phyloP scores from a whole-genome alignment of 2,113 vertebrate species.

The Elephantulus edwardii region DNA sequence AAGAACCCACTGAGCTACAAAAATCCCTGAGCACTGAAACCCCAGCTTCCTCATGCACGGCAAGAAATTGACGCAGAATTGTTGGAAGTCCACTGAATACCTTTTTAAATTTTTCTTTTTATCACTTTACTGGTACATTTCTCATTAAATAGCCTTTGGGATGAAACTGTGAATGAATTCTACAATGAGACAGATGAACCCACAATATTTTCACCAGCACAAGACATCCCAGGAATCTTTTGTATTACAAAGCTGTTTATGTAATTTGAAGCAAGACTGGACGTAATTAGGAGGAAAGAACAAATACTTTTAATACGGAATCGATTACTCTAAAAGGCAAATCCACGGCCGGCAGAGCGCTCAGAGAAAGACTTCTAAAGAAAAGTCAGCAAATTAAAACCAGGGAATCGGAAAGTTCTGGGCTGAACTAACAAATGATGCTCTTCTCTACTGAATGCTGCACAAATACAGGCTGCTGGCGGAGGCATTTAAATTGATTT shows the following conservation, averaged over 20 bases:
- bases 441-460: slow-evolving; percentile 44
- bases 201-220: slow-evolving; percentile 58
- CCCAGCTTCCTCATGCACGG: neutral
- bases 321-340: slow-evolving; percentile 65
- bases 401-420: slow-evolving; percentile 58
- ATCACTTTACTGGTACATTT: slow-evolving; percentile 57
- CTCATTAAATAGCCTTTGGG: slow-evolving; percentile 62
- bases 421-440: slow-evolving; percentile 47
- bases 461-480: neutral
- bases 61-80: slow-evolving; percentile 20
- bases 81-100: slow-evolving; percentile 45
- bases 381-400: slow-evolving; percentile 72
- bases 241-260: slow-evolving; percentile 64
- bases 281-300: slow-evolving; percentile 65
- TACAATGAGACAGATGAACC: slow-evolving; percentile 56
- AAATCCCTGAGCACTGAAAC: neutral
- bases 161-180: slow-evolving; percentile 64
- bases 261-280: slow-evolving; percentile 69
- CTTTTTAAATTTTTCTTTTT: slow-evolving; percentile 40
- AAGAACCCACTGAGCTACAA: neutral
- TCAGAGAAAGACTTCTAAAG: slow-evolving; percentile 48
- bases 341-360: slow-evolving; percentile 36
- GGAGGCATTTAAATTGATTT: slow-evolving; percentile 71
- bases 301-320: slow-evolving; percentile 63
- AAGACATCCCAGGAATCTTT: slow-evolving; percentile 56